Base-by-base conservation (phyloP, 2,888 invertebrate species). In the Epicampocera succincta region DNA sequence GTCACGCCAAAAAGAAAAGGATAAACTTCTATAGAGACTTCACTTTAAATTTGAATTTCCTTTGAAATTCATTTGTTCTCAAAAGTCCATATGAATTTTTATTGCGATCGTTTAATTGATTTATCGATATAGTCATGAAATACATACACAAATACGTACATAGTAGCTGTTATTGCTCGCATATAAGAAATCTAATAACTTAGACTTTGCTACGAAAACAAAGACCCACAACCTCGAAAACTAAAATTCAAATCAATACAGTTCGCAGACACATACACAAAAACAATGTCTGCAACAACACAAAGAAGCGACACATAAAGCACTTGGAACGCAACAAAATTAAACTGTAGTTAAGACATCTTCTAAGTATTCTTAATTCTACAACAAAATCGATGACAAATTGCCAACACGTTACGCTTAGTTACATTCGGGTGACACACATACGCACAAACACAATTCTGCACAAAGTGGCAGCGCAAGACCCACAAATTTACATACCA, bases 401-500 rank as follows among this genome's bases (percentile, higher is more conserved):
- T 90, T 90, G 91, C 89, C 86, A 90, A 90, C 91, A 91, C 90
- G 91, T 90, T 90, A 90, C 91, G 90, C 90, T 87, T 89, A 90
- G 90, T 90, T 91, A 88, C 87, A 40, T 52, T 38, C 78, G 38
- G 46, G 46, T 65, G 8, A 33, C 33, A 33, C 33, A 33, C 33
- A 33, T 9, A 33, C 33, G 1, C 8, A 33, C 33, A 33, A 46
- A 44, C 25, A 12, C 15, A 38, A 33, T 33, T 85, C 87, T 85
- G 54, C 63, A 61, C 56, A 66, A 80, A 74, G 46, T 72, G 33
- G 40, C 72, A 77, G 71, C 76, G 65, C 58, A 78, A 77, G 79
- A 75, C 65, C 61, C 76, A 74, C 61, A 68, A 74, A 71, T 71
- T 71, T 68, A 71, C 66, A 73, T 72, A 73, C 60, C 65, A 74